Evolutionary conservation across 2,113 vertebrate genomes (phyloP).

Genomic region (Illadopsis cleaveri): DNA sequence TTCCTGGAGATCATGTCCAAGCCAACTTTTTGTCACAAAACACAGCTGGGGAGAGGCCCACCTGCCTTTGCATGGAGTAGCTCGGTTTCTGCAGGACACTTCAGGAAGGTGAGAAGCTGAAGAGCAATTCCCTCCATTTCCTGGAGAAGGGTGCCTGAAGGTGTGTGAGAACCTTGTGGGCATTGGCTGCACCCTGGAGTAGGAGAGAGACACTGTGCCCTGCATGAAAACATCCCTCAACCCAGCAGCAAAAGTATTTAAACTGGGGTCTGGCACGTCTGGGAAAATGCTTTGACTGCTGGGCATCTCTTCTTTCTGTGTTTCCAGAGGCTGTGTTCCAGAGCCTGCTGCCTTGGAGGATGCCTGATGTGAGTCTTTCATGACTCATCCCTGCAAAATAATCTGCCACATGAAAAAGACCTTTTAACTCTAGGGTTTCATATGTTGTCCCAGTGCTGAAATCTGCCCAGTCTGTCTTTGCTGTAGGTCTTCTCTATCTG

Average conservation of each 20-base stretch:
- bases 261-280: neutral
- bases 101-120: neutral
- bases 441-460: neutral
- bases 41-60: neutral
- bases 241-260: neutral
- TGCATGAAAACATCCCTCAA: neutral
- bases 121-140: neutral
- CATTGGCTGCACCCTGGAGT: neutral
- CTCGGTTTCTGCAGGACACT: neutral
- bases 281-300: neutral
- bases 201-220: neutral
- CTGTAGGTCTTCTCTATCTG: neutral
- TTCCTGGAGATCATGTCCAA: neutral
- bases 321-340: neutral
- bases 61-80: neutral
- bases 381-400: neutral
- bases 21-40: neutral
- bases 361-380: neutral
- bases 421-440: neutral
- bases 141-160: neutral
- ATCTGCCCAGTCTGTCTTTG: neutral
- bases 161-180: neutral
- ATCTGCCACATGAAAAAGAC: neutral
- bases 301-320: neutral
- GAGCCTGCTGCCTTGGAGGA: neutral